phyloP scores from a whole-genome alignment of 2,888 invertebrate species.

The Sympetrum striolatum region DNA sequence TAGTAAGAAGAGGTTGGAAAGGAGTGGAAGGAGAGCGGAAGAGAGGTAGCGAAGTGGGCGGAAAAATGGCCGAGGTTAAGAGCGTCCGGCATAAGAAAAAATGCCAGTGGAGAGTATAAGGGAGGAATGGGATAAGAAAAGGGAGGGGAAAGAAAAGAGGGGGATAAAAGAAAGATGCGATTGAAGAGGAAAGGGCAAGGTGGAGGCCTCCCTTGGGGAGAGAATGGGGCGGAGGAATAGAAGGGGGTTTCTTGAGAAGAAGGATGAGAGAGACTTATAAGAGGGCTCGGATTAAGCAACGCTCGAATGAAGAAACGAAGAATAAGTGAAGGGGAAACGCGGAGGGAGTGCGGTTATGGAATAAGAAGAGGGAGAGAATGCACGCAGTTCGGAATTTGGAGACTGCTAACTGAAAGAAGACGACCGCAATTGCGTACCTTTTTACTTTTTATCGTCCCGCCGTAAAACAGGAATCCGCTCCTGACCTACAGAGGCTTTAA shows the following conservation, averaged over 20 bases:
- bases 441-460: not conserved
- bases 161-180: not conserved
- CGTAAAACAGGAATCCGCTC: not conserved
- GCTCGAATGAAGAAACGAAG: not conserved
- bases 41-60: not conserved
- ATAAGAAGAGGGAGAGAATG: not conserved
- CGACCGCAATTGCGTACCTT: not conserved
- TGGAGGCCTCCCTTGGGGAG: not conserved
- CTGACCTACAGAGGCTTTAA: not conserved
- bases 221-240: not conserved
- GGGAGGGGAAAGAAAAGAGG: not conserved
- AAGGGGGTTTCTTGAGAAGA: not conserved
- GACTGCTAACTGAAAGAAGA: not conserved
- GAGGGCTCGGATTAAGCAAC: not conserved
- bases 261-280: not conserved
- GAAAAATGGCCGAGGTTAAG: constrained; percentile 3
- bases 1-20: not conserved
- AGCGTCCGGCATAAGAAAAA: not conserved
- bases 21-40: not conserved
- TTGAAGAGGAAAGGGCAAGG: not conserved
- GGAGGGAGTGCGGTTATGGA: not conserved
- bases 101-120: not conserved
- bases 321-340: constrained; percentile 5
- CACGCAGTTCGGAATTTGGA: not conserved
- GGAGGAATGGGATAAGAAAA: not conserved